Percentiles rank a stretch among this genome's conserved stretches.
These are phyloP conservation scores for Istiophorus platypterus DNA, from an alignment of 2,113 vertebrate species.

Conservation along the genomic window DNA sequence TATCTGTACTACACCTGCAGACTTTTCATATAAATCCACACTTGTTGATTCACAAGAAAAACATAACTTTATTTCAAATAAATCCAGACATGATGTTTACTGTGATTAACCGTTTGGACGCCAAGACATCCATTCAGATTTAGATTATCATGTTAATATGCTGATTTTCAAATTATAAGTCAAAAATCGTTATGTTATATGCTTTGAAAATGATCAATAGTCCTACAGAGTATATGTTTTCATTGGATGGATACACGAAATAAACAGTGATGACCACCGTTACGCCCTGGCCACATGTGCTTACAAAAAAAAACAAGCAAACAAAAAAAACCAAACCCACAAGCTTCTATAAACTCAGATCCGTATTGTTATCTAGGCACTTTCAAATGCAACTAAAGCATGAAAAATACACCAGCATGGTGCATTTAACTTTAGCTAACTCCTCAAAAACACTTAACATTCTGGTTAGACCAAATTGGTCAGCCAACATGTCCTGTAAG, in stretches of 20 bases:
- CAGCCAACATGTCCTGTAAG: constrained; percentile 61
- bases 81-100: neutral
- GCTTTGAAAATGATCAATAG: neutral
- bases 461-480: constrained; percentile 62
- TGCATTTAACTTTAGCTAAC: neutral
- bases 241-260: neutral
- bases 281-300: too few species aligned
- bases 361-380: neutral
- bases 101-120: neutral
- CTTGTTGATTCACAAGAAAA: neutral
- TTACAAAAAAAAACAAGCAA: too few species aligned
- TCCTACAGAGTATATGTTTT: neutral
- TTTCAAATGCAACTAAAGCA: neutral
- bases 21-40: neutral
- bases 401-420: neutral
- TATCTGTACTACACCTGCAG: neutral
- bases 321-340: too few species aligned
- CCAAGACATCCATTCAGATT: neutral
- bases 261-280: neutral
- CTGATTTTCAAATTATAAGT: neutral
- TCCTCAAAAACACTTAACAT: constrained; percentile 52
- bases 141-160: neutral
- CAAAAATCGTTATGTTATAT: neutral
- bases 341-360: neutral
- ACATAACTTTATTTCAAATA: neutral